Evolutionary conservation across 2,888 invertebrate species (phyloP).

Genomic region (Deilephila elpenor): DNA sequence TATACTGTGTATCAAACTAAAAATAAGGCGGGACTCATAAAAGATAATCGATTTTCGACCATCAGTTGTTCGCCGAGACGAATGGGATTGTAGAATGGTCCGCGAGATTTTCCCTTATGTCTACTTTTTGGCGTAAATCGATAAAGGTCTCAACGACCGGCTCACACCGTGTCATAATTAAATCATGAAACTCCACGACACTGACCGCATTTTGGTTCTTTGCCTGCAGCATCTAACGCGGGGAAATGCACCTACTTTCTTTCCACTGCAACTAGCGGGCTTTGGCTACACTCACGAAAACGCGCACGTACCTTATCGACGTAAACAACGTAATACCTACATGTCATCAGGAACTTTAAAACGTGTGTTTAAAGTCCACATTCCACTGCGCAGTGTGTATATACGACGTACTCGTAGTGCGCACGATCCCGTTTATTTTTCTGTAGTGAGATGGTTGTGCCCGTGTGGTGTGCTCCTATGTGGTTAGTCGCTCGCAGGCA

Average conservation of each 20-base stretch:
- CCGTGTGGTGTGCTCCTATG: slow-evolving; percentile 36
- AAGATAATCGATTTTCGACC: slow-evolving; percentile 32
- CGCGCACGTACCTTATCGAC: slow-evolving; percentile 46
- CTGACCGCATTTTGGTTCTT: slow-evolving; percentile 68
- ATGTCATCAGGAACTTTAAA: slow-evolving; percentile 44
- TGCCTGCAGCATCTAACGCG: slow-evolving; percentile 70
- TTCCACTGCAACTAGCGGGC: slow-evolving; percentile 73
- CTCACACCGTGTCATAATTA: slow-evolving; percentile 49
- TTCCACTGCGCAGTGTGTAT: slow-evolving; percentile 47
- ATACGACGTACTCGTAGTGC: slow-evolving; percentile 61
- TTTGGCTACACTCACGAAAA: slow-evolving; percentile 55
- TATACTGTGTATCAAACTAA: neutral
- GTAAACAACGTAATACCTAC: slow-evolving; percentile 47
- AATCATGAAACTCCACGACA: slow-evolving; percentile 59
- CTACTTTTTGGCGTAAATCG: slow-evolving; percentile 33
- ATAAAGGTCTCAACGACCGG: slow-evolving; percentile 38
- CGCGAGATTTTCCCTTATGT: slow-evolving; percentile 22
- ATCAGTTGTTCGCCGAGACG: slow-evolving; percentile 12
- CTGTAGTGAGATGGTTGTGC: slow-evolving; percentile 55
- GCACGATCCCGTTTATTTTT: slow-evolving; percentile 71
- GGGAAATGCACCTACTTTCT: slow-evolving; percentile 81
- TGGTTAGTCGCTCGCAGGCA: slow-evolving; percentile 65
- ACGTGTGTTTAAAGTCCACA: slow-evolving; percentile 43
- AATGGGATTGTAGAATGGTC: neutral
- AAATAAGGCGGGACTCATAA: slow-evolving; percentile 4